phyloP scores from a whole-genome alignment of 2,888 invertebrate species.

The Himalopsyche japonica region DNA sequence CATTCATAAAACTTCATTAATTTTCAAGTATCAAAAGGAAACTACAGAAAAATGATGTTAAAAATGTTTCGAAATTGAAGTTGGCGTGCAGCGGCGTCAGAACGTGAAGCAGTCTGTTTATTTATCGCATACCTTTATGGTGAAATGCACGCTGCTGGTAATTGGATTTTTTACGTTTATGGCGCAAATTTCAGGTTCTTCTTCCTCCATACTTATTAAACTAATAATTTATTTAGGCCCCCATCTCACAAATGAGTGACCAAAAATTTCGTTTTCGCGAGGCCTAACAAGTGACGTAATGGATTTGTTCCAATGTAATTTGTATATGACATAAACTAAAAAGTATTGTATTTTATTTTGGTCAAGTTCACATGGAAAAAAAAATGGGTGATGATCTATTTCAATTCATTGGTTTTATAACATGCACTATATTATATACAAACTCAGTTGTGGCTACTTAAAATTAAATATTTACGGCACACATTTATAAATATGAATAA shows the following conservation, averaged over 20 bases:
- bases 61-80: background rate
- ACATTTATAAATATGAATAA: too few species aligned
- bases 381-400: too few species aligned
- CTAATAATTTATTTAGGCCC: background rate
- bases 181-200: background rate
- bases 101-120: background rate
- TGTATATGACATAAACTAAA: too few species aligned
- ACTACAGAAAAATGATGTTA: background rate
- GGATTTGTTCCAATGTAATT: too few species aligned
- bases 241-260: background rate
- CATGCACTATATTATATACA: too few species aligned
- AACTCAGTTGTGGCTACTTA: too few species aligned
- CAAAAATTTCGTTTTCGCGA: background rate
- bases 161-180: conserved; percentile 1
- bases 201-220: background rate
- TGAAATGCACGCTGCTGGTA: background rate
- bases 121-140: background rate
- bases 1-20: background rate
- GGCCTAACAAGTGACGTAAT: background rate
- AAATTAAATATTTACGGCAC: too few species aligned
- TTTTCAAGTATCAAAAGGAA: background rate
- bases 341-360: too few species aligned
- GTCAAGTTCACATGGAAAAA: too few species aligned
- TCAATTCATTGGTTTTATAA: too few species aligned
- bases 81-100: background rate